These are phyloP conservation scores for Laticauda colubrina DNA, from an alignment of 2,113 vertebrate species.

Conservation along the genomic window DNA sequence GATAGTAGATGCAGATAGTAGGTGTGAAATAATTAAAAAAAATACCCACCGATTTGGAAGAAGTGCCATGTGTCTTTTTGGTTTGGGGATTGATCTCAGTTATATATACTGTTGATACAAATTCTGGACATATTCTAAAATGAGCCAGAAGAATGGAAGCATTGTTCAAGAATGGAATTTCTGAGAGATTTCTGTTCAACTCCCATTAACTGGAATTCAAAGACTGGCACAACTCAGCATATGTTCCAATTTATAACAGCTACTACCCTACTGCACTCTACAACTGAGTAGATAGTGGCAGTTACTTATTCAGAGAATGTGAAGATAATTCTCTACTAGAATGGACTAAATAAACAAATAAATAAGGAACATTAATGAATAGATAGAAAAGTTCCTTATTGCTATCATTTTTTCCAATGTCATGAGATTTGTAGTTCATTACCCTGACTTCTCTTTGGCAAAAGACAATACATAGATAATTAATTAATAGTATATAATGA, in stretches of 20 bases:
- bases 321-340: neutral
- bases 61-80: neutral
- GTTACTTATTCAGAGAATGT: neutral
- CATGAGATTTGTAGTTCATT: neutral
- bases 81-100: neutral
- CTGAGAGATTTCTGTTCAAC: neutral
- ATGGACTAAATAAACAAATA: neutral
- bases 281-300: neutral
- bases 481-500: constrained; percentile 1
- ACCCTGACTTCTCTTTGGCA: neutral
- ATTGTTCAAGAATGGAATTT: neutral
- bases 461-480: neutral
- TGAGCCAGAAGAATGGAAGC: neutral
- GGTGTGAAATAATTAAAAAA: too few species aligned
- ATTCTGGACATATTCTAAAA: neutral
- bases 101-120: neutral
- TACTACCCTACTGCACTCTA: neutral
- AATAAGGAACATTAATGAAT: neutral
- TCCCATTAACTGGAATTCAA: neutral
- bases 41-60: neutral
- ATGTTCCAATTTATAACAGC: neutral
- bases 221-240: neutral
- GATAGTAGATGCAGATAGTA: too few species aligned
- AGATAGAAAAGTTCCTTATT: neutral
- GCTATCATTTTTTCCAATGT: neutral